These are phyloP conservation scores for Gambusia yucatana DNA, from an alignment of 2,797 vertebrate species.

Conservation along the genomic window DNA sequence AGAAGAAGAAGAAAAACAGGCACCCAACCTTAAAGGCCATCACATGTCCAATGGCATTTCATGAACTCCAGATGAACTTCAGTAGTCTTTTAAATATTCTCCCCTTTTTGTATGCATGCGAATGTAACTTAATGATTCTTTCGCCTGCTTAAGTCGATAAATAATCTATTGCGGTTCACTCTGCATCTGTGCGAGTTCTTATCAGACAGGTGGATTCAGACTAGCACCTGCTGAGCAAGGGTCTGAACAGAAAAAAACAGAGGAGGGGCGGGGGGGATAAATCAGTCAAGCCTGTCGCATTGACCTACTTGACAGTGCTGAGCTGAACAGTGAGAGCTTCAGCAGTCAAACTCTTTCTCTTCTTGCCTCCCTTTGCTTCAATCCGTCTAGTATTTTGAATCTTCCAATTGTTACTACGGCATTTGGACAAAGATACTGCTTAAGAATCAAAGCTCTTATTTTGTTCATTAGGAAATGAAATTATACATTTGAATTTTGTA, in stretches of 20 bases:
- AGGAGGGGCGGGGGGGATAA: conserved; percentile 26
- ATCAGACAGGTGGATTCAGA: conserved; percentile 67
- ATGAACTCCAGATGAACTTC: conserved; percentile 57
- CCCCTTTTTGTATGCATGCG: conserved; percentile 3
- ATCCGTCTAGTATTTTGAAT: conserved; percentile 7
- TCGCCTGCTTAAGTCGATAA: neutral
- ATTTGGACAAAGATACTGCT: neutral
- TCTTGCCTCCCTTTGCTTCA: conserved; percentile 10
- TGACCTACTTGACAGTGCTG: conserved; percentile 75
- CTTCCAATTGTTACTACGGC: conserved; percentile 4
- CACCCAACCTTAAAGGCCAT: conserved; percentile 65
- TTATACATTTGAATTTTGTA: neutral
- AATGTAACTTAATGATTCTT: conserved; percentile 6
- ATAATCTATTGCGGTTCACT: conserved; percentile 37
- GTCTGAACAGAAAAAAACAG: conserved; percentile 48
- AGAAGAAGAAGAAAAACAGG: conserved; percentile 14
- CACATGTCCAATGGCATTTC: conserved; percentile 53
- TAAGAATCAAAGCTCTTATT: neutral
- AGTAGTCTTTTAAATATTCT: conserved; percentile 1
- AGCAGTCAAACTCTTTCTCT: conserved; percentile 37
- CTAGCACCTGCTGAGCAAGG: conserved; percentile 47
- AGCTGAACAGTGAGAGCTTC: conserved; percentile 46
- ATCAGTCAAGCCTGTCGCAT: conserved; percentile 69
- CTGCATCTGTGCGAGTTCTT: conserved; percentile 56
- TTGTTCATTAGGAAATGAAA: conserved; percentile 1